phyloP scores from a whole-genome alignment of 92 coral and sea anemone genomes.

The Parazoanthus swiftii region DNA sequence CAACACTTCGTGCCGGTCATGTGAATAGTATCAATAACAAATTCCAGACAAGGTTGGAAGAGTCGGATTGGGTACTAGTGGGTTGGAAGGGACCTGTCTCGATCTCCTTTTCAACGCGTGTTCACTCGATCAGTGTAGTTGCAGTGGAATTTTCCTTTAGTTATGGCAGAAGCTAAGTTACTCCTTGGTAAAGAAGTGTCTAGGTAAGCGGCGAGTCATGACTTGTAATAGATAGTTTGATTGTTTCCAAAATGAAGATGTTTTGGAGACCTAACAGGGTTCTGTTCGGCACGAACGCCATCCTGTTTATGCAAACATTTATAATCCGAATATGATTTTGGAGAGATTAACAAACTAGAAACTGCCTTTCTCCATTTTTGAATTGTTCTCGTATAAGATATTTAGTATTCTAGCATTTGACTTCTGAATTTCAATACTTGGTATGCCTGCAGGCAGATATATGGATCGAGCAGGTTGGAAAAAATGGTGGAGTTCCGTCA shows the following conservation, averaged over 20 bases:
- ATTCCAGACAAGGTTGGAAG: not conserved
- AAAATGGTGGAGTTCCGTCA: conserved; percentile 10
- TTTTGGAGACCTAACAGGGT: not conserved
- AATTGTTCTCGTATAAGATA: not conserved
- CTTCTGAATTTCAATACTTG: not conserved
- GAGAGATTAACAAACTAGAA: not conserved
- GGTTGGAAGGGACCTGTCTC: not conserved
- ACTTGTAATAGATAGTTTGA: not conserved
- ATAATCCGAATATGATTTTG: not conserved
- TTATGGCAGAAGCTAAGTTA: conserved; percentile 34
- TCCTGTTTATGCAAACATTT: not conserved
- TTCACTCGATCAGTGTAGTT: not conserved
- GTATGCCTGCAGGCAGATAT: not conserved
- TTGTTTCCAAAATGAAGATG: not conserved
- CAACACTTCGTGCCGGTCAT: not conserved
- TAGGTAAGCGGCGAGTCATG: not conserved
- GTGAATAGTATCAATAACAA: conserved; percentile 5
- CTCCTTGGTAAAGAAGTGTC: conserved; percentile 44
- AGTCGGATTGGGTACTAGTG: conserved; percentile 1
- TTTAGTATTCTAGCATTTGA: too few relatives aligned
- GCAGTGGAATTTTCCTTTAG: not conserved
- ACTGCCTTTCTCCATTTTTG: not conserved
- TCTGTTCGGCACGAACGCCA: not conserved
- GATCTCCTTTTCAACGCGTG: too few relatives aligned
- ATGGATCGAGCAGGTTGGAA: not conserved